Base-by-base conservation (phyloP, 2,888 invertebrate species). In the Tachina fera region DNA sequence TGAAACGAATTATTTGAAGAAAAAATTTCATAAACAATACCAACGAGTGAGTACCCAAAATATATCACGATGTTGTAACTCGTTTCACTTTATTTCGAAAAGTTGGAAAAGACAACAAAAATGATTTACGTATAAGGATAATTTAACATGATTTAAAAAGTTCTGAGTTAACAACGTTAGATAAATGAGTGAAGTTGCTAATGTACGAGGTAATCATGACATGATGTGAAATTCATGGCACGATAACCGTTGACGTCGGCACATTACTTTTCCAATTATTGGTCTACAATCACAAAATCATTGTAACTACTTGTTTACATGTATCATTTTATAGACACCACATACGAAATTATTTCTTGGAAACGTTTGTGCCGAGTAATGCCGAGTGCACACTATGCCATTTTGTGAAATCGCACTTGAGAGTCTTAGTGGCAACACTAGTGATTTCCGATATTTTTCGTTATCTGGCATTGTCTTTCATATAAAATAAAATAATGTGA, bases 1-100 rank as follows among this genome's bases (percentile, higher is more conserved):
- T 45, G 49, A 61, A 58, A 51, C 14, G 45, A 56, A 58, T 16
- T 78, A 31, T 14, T 39, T 22, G 9, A 65, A 67, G 45, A 65
- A 72, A 79, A 56, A 78, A 72, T 63, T 9, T 49, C 56, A 56
- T 68, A 39, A 65, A 72, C 71, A 72, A 79, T 71, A 14, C 3
- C 39, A 58, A 79, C n/a, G 14, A 31, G 45, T 22, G 14, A 31
- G 31, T 22, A 47, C 14, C 56, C n/a, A 75, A 76, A 65, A 75
- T 19, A 49, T 11, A 41, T 22, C 49, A 68, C 49, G 60, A 68
- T 58, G 41, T 49, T 67, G 22, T 8, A 45, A n/a, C 8, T 43
- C 6, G 10, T 11, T 58, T 71, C 45, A 19, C 19, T 70, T n/a
- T 53, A 9, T 60, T 39, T 60, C 39, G n/a, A 47, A 60, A 47